phyloP scores from a whole-genome alignment of 2,113 vertebrate species.

The Fregetta grallaria region DNA sequence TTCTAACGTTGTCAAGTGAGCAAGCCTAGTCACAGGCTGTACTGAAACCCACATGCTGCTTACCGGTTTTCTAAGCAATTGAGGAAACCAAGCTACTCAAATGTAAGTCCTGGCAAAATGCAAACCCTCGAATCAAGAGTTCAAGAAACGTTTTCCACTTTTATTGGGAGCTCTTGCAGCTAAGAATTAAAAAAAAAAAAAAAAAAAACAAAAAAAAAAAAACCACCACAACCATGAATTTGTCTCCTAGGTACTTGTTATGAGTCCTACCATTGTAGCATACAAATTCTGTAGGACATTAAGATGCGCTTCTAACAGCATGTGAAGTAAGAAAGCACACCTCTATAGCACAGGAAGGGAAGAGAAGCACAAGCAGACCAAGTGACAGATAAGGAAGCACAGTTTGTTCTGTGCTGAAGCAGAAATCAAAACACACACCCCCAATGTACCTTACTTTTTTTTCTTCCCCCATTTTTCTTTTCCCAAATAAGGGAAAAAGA shows the following conservation, averaged over 20 bases:
- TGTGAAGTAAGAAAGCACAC: fast-evolving
- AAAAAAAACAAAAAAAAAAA: too few species aligned
- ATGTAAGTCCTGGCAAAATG: background rate
- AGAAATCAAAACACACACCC: background rate
- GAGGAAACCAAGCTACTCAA: background rate
- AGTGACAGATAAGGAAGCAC: background rate
- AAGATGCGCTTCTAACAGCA: background rate
- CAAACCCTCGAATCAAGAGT: background rate
- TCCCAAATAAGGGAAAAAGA: background rate
- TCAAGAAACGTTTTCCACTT: background rate
- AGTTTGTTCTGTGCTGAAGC: background rate
- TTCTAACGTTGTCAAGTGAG: background rate
- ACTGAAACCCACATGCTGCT: background rate
- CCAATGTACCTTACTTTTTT: background rate
- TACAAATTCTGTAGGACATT: background rate
- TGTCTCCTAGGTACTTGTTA: background rate
- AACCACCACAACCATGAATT: background rate
- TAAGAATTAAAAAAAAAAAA: background rate
- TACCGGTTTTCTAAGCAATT: background rate
- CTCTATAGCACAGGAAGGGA: background rate
- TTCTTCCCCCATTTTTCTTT: too few species aligned
- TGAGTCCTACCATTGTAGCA: background rate
- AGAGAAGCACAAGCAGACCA: background rate
- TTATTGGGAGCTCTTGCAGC: background rate
- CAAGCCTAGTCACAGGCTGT: background rate